Percentiles rank a stretch among this genome's conserved stretches.
phyloP scores from a whole-genome alignment of 2,888 invertebrate genomes.

The Gari tellinella region DNA sequence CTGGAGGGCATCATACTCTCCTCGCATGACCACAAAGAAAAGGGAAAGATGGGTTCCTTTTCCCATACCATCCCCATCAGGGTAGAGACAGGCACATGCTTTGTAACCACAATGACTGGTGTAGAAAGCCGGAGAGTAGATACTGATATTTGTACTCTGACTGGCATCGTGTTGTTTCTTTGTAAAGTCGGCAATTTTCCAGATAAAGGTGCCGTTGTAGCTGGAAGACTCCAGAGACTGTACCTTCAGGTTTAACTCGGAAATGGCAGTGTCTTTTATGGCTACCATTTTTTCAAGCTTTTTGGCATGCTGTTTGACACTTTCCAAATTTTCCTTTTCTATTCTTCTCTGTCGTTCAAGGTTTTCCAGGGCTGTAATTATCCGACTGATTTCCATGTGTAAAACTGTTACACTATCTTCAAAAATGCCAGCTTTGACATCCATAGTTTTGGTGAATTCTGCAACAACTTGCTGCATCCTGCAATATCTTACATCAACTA shows the following conservation, averaged over 20 bases:
- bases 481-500: conserved; percentile 31
- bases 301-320: conserved; percentile 57
- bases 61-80: conserved; percentile 83
- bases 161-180: conserved; percentile 77
- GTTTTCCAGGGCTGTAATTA: conserved; percentile 68
- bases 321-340: conserved; percentile 52
- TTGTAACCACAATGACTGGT: conserved; percentile 81
- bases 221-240: conserved; percentile 73
- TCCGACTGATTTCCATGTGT: conserved; percentile 74
- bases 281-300: conserved; percentile 61
- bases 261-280: conserved; percentile 66
- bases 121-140: conserved; percentile 81
- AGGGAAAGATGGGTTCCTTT: conserved; percentile 81
- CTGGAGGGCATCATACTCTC: conserved; percentile 80
- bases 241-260: conserved; percentile 72
- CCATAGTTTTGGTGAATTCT: conserved; percentile 46
- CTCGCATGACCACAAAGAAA: conserved; percentile 82
- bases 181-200: conserved; percentile 80
- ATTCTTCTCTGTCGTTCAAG: conserved; percentile 50
- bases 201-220: conserved; percentile 81
- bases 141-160: conserved; percentile 73
- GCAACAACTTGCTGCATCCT: conserved; percentile 23
- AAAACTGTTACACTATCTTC: conserved; percentile 73
- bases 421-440: conserved; percentile 65
- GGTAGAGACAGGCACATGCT: conserved; percentile 80